Evolutionary conservation across 2,113 vertebrate species (phyloP), one percentile per base, ranked within the genome.

Genomic region (Bettongia penicillata): DNA sequence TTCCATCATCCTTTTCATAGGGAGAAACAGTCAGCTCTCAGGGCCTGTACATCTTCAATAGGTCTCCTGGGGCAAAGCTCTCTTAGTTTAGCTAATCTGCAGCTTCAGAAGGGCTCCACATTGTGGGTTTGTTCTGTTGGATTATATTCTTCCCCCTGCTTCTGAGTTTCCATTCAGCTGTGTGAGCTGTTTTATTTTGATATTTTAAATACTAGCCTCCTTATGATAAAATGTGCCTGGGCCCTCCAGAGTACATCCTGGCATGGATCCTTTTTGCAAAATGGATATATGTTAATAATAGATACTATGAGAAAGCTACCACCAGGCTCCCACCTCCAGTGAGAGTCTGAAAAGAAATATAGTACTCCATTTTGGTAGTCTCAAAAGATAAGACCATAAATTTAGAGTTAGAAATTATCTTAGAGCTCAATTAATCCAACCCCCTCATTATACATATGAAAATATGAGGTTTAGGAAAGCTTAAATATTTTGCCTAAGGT

Each of bases 181-280:
- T 96, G 51, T 47, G 90, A 95, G 91, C 89, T 95, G 3, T 93
- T 97, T 98, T 96, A 94, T 96, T 93, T 97, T 96, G 93, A 93
- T 25, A 43, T 97, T 98, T 97, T 96, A 96, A 98, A 95, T 77
- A 94, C 48, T 89, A 93, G 8, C 84, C 93, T 98, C 91, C 96
- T 92, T 95, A 95, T 94, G 53, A 98, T 96, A 97, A 98, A 97
- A 97, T 84, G 93, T 92, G 93, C 37, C 77, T 90, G 91, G 55
- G 19, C 92, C 48, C 95, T 98, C 94, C 92, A 90, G 92, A 98
- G 94, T 97, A 96, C 94, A 96, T 97, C 96, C 93, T 98, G 97
- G 94, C 96, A 96, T 94, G 92, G 94, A 93, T 96, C 89, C 93
- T 94, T 91, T 95, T 43, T 93, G 68, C 94, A 97, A 96, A 97